Conservation (phyloP, 2,113 vertebrate species). For the Diphyllodes magnificus region DNA sequence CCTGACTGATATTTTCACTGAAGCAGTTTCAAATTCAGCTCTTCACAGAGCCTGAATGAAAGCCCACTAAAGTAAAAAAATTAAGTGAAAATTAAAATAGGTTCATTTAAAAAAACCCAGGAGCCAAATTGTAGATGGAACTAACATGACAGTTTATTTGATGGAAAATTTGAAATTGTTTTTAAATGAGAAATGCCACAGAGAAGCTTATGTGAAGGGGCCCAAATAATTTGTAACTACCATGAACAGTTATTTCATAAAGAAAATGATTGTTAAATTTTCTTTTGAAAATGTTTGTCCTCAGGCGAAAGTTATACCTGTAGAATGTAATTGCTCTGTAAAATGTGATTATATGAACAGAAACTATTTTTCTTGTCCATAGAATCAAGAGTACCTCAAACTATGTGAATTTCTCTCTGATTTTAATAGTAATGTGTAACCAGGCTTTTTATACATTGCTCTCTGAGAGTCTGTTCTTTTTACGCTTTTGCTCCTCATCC, state of each 20-base stretch:
- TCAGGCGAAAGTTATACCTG: background rate
- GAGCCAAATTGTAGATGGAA: background rate
- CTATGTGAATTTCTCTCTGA: background rate
- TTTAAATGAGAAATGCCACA: background rate
- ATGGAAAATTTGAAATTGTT: background rate
- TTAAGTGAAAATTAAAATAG: background rate
- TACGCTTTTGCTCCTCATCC: background rate
- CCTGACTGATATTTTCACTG: background rate
- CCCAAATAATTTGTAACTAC: background rate
- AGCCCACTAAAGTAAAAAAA: background rate
- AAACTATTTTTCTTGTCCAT: background rate
- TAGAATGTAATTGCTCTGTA: background rate
- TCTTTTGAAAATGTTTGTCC: background rate
- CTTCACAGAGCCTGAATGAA: background rate
- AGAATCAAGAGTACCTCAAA: background rate
- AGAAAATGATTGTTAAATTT: background rate
- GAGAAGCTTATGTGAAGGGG: background rate
- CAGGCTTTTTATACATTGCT: background rate
- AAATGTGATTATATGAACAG: background rate
- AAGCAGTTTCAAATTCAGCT: background rate
- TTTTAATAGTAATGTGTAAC: background rate
- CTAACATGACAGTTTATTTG: background rate
- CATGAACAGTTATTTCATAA: background rate
- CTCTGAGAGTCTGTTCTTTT: background rate
- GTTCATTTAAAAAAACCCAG: fast-evolving